Percentiles rank a stretch among this genome's conserved stretches.
phyloP scores from a whole-genome alignment of 2,797 vertebrate species.

The Fistularia commersonii region DNA sequence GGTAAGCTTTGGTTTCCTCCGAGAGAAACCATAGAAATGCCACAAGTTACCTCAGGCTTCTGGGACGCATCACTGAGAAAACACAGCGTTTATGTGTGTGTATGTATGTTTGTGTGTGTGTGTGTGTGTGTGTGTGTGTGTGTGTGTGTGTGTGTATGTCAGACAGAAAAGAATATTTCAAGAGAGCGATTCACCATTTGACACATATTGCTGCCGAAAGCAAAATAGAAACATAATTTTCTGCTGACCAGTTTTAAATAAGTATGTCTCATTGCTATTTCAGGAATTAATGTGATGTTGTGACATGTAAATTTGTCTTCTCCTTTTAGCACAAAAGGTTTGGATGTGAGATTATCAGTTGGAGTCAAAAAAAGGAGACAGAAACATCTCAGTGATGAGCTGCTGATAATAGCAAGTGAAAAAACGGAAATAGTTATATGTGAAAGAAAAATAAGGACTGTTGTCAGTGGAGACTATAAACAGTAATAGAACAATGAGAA shows the following conservation, averaged over 20 bases:
- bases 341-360: constrained; percentile 30
- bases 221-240: background rate
- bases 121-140: background rate
- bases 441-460: background rate
- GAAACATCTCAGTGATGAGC: constrained; percentile 31
- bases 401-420: constrained; percentile 2
- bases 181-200: constrained; percentile 4
- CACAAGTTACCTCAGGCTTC: constrained; percentile 50
- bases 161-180: constrained; percentile 9
- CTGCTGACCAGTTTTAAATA: constrained; percentile 22
- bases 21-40: constrained; percentile 53
- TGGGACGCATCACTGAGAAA: constrained; percentile 11
- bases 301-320: constrained; percentile 25
- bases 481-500: background rate
- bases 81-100: background rate
- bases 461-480: constrained; percentile 8
- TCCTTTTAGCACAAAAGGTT: constrained; percentile 17
- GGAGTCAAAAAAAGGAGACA: constrained; percentile 18
- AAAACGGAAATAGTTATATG: background rate
- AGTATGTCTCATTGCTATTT: constrained; percentile 25
- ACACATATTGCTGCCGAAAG: constrained; percentile 9
- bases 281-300: constrained; percentile 13
- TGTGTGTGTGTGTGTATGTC: background rate
- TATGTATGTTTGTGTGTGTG: background rate
- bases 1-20: constrained; percentile 32